Conservation (phyloP, 2,888 invertebrate species). For the Calephelis perditalis region DNA sequence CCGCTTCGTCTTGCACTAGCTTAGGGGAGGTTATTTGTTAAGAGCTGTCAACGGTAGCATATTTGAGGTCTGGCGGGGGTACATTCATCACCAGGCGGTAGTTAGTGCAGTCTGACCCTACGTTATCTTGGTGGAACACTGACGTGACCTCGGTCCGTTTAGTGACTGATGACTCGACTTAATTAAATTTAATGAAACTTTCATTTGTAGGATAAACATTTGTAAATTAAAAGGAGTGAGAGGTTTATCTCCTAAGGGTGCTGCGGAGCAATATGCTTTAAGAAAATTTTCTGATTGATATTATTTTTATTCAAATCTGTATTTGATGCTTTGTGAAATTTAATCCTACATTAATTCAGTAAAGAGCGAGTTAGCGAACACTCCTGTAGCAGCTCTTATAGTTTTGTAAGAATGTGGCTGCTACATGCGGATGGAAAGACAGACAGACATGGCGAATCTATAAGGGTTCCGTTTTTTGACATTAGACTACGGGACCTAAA, state of each 20-base stretch:
- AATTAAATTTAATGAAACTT: constrained; percentile 70
- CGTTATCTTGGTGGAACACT: constrained; percentile 69
- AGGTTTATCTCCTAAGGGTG: constrained; percentile 7
- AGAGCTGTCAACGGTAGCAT: constrained; percentile 58
- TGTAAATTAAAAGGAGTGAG: constrained; percentile 16
- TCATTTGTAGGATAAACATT: constrained; percentile 32
- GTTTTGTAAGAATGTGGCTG: no score
- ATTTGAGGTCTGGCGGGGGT: constrained; percentile 70
- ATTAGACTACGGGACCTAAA: no score
- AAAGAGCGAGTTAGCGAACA: no score
- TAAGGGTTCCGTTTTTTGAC: no score
- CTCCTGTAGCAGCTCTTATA: no score
- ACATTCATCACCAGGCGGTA: constrained; percentile 65
- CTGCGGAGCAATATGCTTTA: constrained; percentile 11
- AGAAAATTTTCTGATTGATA: constrained; percentile 36
- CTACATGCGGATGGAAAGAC: no score
- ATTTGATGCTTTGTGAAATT: constrained; percentile 39
- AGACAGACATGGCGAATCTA: no score
- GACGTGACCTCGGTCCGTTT: constrained; percentile 55
- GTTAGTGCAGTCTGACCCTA: constrained; percentile 70
- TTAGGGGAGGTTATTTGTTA: constrained; percentile 40
- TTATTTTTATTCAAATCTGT: constrained; percentile 39
- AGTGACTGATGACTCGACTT: constrained; percentile 74
- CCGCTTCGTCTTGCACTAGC: constrained; percentile 1
- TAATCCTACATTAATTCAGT: constrained; percentile 40